phyloP scores from a whole-genome alignment of 2,113 vertebrate species.

The Potamarius usumacintae region DNA sequence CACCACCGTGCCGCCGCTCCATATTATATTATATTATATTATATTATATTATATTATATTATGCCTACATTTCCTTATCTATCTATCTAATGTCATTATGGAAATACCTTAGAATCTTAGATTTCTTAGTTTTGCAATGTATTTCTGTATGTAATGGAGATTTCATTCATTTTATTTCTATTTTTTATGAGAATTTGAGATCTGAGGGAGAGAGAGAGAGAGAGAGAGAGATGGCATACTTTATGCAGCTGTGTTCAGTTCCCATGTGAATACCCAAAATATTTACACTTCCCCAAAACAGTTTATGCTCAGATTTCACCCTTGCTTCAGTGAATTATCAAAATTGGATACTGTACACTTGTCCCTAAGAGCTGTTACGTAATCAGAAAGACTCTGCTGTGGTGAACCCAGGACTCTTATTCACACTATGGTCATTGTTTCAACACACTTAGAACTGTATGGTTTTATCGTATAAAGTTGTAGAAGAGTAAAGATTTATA shows the following conservation, averaged over 20 bases:
- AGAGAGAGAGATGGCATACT: not conserved
- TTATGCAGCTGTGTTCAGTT: not conserved
- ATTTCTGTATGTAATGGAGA: not conserved
- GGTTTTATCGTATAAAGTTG: too few relatives aligned
- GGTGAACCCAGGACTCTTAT: not conserved
- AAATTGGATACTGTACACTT: not conserved
- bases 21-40: too few relatives aligned
- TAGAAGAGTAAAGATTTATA: not conserved
- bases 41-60: too few relatives aligned
- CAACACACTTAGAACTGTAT: not conserved
- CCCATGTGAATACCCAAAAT: slow-evolving; percentile 3
- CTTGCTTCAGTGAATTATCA: not conserved
- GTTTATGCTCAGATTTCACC: not conserved
- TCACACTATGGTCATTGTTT: not conserved
- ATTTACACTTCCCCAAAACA: slow-evolving; percentile 13
- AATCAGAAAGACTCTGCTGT: not conserved
- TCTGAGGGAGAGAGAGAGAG: not conserved
- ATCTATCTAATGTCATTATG: not conserved
- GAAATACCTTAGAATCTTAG: not conserved
- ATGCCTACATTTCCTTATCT: too few relatives aligned
- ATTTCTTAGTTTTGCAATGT: not conserved
- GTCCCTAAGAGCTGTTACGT: not conserved
- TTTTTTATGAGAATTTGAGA: not conserved
- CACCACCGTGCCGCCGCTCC: too few relatives aligned
- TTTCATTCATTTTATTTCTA: not conserved